Evolutionary conservation across 2,888 invertebrate species (phyloP).

Genomic region (Magallana nippona): DNA sequence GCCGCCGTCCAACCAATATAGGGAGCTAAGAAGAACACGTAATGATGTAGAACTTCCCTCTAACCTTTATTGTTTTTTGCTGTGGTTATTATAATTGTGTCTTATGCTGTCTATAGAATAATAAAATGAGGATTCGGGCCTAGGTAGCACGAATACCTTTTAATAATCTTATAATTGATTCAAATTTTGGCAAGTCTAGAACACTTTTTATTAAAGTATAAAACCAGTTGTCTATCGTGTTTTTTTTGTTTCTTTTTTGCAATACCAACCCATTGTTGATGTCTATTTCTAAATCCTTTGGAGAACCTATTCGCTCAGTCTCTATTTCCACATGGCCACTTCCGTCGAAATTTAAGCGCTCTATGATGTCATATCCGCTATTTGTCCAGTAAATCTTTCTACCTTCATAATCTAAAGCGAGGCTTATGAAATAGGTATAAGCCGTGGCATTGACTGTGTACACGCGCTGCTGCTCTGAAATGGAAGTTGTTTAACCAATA

Average conservation of each 20-base stretch:
- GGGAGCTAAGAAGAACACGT: neutral
- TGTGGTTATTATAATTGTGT: too few species aligned
- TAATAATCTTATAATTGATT: too few species aligned
- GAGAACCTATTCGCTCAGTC: neutral
- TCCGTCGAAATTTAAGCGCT: constrained; percentile 14
- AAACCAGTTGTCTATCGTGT: too few species aligned
- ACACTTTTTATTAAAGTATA: too few species aligned
- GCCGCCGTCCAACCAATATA: constrained; percentile 30
- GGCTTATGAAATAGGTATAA: neutral
- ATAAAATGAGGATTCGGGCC: too few species aligned
- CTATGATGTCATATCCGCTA: constrained; percentile 26
- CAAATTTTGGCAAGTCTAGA: too few species aligned
- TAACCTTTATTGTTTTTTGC: too few species aligned
- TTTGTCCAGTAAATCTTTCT: constrained; percentile 32
- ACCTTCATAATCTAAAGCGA: neutral
- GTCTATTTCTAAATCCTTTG: constrained; percentile 15
- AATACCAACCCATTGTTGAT: neutral
- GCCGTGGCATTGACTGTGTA: neutral
- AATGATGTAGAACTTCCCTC: neutral
- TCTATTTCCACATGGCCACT: neutral
- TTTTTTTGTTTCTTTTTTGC: too few species aligned
- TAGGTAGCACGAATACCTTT: too few species aligned
- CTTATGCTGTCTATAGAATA: too few species aligned
- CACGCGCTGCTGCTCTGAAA: neutral
- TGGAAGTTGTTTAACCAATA: neutral